Evolutionary conservation across 2,797 vertebrate genomes (phyloP).

Genomic region (Xenentodon cancila): DNA sequence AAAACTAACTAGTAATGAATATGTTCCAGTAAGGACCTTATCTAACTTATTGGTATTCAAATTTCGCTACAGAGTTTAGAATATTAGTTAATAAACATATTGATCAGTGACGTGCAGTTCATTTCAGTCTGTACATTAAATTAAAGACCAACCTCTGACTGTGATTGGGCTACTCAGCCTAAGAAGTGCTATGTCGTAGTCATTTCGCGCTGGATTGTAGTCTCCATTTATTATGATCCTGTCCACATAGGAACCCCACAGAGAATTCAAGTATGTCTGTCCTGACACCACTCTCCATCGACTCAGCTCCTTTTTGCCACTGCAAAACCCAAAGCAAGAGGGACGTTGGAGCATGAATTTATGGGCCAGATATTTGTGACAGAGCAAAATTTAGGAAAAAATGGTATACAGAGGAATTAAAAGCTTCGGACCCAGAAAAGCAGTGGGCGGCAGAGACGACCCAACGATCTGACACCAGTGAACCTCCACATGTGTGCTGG

Average conservation of each 20-base stretch:
- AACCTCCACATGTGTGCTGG: constrained; percentile 90
- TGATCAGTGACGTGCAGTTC: neutral
- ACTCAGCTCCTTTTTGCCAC: constrained; percentile 62
- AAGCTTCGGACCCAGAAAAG: constrained; percentile 84
- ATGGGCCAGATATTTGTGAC: constrained; percentile 38
- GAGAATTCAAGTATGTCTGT: constrained; percentile 62
- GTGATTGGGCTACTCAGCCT: constrained; percentile 82
- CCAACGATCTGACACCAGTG: constrained; percentile 85
- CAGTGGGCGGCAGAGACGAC: constrained; percentile 92
- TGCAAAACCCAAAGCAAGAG: constrained; percentile 29
- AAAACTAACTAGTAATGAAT: neutral
- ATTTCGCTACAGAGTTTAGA: too few species aligned
- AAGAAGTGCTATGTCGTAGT: constrained; percentile 89
- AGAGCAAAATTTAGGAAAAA: constrained; percentile 43
- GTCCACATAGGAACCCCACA: constrained; percentile 79
- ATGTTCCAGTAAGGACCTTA: too few species aligned
- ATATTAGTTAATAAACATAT: too few species aligned
- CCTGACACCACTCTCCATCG: constrained; percentile 87
- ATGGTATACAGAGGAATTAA: constrained; percentile 9
- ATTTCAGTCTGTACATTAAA: neutral
- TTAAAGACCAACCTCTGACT: constrained; percentile 78
- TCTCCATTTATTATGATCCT: constrained; percentile 80
- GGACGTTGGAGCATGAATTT: neutral
- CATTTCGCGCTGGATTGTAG: constrained; percentile 59
- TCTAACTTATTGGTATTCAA: too few species aligned